Conservation (phyloP, 2,888 invertebrate genomes). For the Strigamia crassipes region DNA sequence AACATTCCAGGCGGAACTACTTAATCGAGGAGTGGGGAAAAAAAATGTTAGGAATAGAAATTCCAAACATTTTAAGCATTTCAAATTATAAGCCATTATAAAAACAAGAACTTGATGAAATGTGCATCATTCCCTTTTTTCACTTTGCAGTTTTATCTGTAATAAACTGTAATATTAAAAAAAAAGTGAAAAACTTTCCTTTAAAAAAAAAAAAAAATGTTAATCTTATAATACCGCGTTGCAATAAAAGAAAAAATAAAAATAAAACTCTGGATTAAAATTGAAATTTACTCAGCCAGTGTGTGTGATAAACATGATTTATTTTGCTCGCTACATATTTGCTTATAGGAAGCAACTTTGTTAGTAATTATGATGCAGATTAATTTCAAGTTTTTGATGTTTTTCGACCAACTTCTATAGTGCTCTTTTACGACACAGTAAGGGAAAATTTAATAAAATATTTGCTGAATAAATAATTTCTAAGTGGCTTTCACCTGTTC, state of each 20-base stretch:
- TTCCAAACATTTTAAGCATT: conserved; percentile 19
- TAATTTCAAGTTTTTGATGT: conserved; percentile 10
- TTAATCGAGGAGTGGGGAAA: not conserved
- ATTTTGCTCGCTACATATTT: not conserved
- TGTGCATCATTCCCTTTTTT: not conserved
- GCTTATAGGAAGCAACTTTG: conserved; percentile 12
- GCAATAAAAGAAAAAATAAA: too few relatives aligned
- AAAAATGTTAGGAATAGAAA: not conserved
- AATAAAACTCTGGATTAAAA: not conserved
- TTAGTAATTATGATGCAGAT: conserved; percentile 4
- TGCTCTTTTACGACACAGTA: not conserved
- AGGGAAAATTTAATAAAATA: conserved; percentile 13
- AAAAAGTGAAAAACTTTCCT: not conserved
- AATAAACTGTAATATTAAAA: not conserved
- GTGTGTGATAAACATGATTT: conserved; percentile 11
- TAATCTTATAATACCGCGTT: not conserved
- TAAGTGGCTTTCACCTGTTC: conserved; percentile 23
- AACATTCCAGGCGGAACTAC: not conserved
- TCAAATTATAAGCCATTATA: not conserved
- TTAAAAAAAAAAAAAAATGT: not conserved
- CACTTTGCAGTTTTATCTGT: not conserved
- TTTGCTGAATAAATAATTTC: conserved; percentile 32
- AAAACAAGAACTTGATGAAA: not conserved
- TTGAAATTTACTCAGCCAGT: not conserved
- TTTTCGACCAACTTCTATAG: not conserved